Percentiles rank a stretch among this genome's conserved stretches.
Conservation (phyloP, 2,888 invertebrate genomes). For the Cynaeus angustus region DNA sequence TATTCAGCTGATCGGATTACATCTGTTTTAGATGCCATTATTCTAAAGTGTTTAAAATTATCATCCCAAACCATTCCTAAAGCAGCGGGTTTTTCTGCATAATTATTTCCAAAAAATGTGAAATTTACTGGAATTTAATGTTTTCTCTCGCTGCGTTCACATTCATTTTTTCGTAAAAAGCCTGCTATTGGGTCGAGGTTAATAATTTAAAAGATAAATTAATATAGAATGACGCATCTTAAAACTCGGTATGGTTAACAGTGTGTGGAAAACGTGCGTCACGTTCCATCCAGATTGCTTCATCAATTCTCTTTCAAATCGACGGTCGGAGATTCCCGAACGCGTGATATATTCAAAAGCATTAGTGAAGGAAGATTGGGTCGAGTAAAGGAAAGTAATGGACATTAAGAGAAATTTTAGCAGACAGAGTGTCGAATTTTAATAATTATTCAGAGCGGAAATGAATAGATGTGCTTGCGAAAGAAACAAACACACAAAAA, state of each 20-base stretch:
- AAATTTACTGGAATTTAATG: neutral
- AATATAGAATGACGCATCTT: constrained; percentile 24
- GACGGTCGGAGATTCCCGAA: constrained; percentile 34
- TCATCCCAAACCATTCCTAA: too few relatives aligned
- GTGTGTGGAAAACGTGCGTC: constrained; percentile 33
- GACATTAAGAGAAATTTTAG: constrained; percentile 34
- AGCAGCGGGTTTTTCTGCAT: too few relatives aligned
- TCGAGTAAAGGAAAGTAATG: constrained; percentile 32
- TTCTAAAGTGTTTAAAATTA: too few relatives aligned
- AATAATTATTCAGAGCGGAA: constrained; percentile 30
- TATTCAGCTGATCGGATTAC: too few relatives aligned
- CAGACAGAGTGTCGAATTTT: constrained; percentile 30
- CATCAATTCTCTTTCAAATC: constrained; percentile 37
- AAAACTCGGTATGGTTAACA: constrained; percentile 11
- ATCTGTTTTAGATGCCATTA: too few relatives aligned
- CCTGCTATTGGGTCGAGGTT: neutral
- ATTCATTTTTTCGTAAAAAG: too few relatives aligned
- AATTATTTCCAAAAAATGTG: too few relatives aligned
- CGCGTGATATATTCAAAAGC: constrained; percentile 38
- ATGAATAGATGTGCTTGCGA: constrained; percentile 26
- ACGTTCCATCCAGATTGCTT: constrained; percentile 37
- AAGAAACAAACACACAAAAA: constrained; percentile 26
- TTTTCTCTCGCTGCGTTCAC: neutral
- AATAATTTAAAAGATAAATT: constrained; percentile 26
- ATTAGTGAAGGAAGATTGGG: constrained; percentile 41